Base-by-base conservation (phyloP, 2,888 invertebrate genomes). In the Thalpophila matura region DNA sequence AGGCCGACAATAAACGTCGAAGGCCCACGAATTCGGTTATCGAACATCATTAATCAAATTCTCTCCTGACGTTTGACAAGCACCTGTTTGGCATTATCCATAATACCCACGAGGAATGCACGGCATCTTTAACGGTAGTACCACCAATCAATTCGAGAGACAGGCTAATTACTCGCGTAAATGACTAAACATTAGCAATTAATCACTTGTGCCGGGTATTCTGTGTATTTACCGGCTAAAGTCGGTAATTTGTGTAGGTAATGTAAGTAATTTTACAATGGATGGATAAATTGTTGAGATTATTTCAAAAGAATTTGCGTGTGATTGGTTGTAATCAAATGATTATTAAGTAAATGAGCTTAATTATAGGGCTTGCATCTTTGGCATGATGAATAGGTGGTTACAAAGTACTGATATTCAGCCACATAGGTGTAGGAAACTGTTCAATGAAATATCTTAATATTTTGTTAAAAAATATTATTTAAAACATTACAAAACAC, bases 101-200 rank as follows among this genome's bases (percentile, higher is more conserved):
- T 37, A 46, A 37, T 46, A 22, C 9, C 27, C 7, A 10, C 7
- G 50, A 58, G 50, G 37, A 50, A 61, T 61, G 49, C 43, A 4
- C 27, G 46, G 49, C 58, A 53, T 65, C 62, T 49, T 62, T 69
- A 73, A 74, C 65, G 49, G 62, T 58, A 66, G 49, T 47, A n/a
- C 45, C 24, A 56, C 77, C 72, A 67, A 79, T 79, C 80, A 61
- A 71, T 79, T 73, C 70, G 27, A 22, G 29, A 57, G 79, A 72
- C 81, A 64, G 69, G 60, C 61, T 77, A 83, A 83, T 83, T 76
- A 69, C 43, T 16, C 35, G 37, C 37, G 9, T 58, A 73, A 77
- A 68, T 62, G 61, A 45, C 40, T 45, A 45, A 47, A 53, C 72
- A 73, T 70, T 65, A 56, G 61, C 70, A 49, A 82, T 82, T 79